A percentile compares a stretch with the other conserved stretches of the same genome.
phyloP scores from a whole-genome alignment of 2,113 vertebrate genomes.

The zebrafish (Danio rerio) region GRCz12tu NC_133196.1:32797501-32798000 shows the following conservation, averaged over 20 bases:
- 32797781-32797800: neutral
- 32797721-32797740: constrained; percentile 40
- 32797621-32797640: constrained; percentile 32
- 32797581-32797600: neutral
- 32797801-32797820: neutral
- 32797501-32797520: neutral
- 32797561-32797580: neutral
- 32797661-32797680: constrained; percentile 36
- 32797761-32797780: neutral
- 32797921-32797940: neutral
- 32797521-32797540: neutral
- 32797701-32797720: constrained; percentile 24
- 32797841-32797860: neutral
- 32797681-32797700: constrained; percentile 52
- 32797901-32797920: neutral
- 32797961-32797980: neutral
- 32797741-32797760: constrained; percentile 14
- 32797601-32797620: constrained; percentile 45
- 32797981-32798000: neutral
- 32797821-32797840: neutral
- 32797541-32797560: constrained; percentile 14
- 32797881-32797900: neutral
- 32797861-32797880: neutral
- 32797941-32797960: neutral
- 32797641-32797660: constrained; percentile 40